These are phyloP conservation scores for Diceros bicornis DNA, from an alignment of 2,797 vertebrate species.

Conservation along the genomic window DNA sequence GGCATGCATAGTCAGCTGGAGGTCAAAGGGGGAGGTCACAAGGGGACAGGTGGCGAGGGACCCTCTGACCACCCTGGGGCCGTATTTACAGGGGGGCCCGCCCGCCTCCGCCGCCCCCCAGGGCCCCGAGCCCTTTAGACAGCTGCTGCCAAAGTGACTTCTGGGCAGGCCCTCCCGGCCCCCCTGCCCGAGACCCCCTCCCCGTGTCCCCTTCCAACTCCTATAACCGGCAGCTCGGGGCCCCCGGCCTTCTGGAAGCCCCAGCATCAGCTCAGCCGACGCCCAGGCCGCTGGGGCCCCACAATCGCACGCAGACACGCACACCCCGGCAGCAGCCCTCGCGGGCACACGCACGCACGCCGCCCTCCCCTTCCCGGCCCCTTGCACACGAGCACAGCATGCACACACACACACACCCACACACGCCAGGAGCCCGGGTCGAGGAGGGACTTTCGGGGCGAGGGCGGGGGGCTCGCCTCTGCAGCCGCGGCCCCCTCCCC, in stretches of 20 bases:
- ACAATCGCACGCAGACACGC: constrained; percentile 48
- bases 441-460: not conserved
- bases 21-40: constrained; percentile 78
- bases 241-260: constrained; percentile 62
- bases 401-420: constrained; percentile 75
- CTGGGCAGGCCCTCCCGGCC: not conserved
- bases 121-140: constrained; percentile 72
- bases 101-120: constrained; percentile 8
- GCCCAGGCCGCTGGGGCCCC: constrained; percentile 44
- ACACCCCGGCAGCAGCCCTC: constrained; percentile 54
- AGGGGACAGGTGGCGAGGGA: constrained; percentile 62
- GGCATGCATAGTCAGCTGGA: constrained; percentile 88
- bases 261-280: constrained; percentile 67
- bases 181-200: not conserved
- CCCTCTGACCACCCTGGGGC: constrained; percentile 75
- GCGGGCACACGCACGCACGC: constrained; percentile 11
- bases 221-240: constrained; percentile 46
- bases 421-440: constrained; percentile 61
- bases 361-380: constrained; percentile 49
- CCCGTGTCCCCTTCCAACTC: constrained; percentile 24
- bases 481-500: constrained; percentile 63
- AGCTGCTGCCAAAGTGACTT: constrained; percentile 8
- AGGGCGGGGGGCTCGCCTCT: constrained; percentile 39
- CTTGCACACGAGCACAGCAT: constrained; percentile 78
- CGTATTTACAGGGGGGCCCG: constrained; percentile 82